Evolutionary conservation across 2,797 vertebrate species (phyloP), one percentile per base, ranked within the genome.

Genomic region (Rhinella marina): DNA sequence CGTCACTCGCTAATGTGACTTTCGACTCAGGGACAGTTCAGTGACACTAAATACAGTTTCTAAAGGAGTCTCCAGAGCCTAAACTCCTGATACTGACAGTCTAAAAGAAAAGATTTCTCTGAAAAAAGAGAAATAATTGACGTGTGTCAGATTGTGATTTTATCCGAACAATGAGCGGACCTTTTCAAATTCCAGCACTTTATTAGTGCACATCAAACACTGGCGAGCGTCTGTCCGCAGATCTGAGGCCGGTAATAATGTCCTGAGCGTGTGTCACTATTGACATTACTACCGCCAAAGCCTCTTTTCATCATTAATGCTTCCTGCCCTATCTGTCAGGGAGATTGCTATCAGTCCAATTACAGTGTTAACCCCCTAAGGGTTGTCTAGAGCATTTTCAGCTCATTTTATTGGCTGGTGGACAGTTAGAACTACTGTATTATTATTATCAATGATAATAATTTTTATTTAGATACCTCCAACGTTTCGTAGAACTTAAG

Each of bases 1-100:
- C 62, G 19, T 80, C 82, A 86, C 87, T 81, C 68, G 41, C 23
- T 86, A 66, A 88, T 81, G 48, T 76, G 78, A 78, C 81, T 88
- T 82, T 73, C 59, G 50, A 83, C 70, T 78, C 23, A 7, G 59
- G 48, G 59, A 82, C 29, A 17, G 23, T 78, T 52, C 6, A 13
- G 5, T 72, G 85, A 75, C 70, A 64, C 66, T 75, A 87, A 62
- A 62, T 75, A 17, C 29, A 1, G 13, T 41, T 82, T 59, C 11
- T 27, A 13, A 48, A 19, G 27, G 13, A 29, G 66, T 81, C 86
- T 54, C 64, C 21, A 11, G 77, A 73, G 78, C 48, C 12, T 13
- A 29, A 19, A 56, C 17, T 41, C 41, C 72, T 29, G 29, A 52
- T 12, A 21, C n/a, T 64, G 61, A 68, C 75, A 79, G 61, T 2